Conservation (phyloP, 2,888 invertebrate species). For the Choristoneura rosaceana region DNA sequence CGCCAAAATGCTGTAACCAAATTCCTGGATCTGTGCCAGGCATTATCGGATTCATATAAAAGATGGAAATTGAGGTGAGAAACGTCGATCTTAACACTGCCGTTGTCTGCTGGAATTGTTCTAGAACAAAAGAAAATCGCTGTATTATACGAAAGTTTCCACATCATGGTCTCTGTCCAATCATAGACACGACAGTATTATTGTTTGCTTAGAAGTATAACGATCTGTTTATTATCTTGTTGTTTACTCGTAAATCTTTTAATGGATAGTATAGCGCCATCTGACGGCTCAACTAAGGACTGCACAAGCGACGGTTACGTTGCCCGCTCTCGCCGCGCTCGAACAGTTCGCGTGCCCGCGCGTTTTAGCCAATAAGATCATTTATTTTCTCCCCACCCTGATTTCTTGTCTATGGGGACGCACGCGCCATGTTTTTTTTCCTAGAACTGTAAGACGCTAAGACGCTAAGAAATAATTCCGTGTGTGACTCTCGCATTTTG, state of each 20-base stretch:
- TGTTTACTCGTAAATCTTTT: constrained; percentile 26
- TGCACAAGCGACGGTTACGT: too few relatives aligned
- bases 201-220: constrained; percentile 15
- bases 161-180: constrained; percentile 1
- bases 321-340: too few relatives aligned
- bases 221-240: constrained; percentile 23
- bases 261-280: too few relatives aligned
- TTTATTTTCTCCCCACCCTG: too few relatives aligned
- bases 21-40: constrained; percentile 70
- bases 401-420: too few relatives aligned
- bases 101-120: constrained; percentile 50
- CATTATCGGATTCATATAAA: constrained; percentile 76
- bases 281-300: too few relatives aligned
- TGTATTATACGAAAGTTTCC: constrained; percentile 40
- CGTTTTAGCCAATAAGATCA: too few relatives aligned
- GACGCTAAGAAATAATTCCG: too few relatives aligned
- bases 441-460: too few relatives aligned
- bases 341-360: too few relatives aligned
- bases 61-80: constrained; percentile 76
- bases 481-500: too few relatives aligned
- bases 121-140: constrained; percentile 40
- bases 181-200: not conserved
- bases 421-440: too few relatives aligned
- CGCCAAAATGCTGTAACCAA: constrained; percentile 51
- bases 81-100: constrained; percentile 57